Conservation (phyloP, 2,888 invertebrate genomes). For the Hofmannophila pseudospretella region DNA sequence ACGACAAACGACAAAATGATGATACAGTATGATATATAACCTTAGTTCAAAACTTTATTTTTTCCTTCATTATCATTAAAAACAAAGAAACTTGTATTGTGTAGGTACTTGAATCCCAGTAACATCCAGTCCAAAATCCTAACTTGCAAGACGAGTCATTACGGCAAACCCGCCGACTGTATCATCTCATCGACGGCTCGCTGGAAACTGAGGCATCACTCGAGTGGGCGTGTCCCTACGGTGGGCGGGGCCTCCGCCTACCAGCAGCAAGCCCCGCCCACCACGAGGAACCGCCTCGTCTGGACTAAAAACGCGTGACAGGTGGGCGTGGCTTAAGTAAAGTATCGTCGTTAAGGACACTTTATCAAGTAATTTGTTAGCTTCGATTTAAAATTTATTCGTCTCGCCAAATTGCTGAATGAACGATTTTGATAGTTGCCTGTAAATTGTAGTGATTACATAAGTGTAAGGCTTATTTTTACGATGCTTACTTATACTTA, state of each 20-base stretch:
- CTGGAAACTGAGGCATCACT: constrained; percentile 59
- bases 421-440: constrained; percentile 9
- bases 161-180: constrained; percentile 4
- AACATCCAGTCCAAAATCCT: too few species aligned
- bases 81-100: too few species aligned
- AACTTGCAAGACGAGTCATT: too few species aligned
- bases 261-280: constrained; percentile 40
- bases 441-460: too few species aligned
- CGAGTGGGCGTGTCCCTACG: constrained; percentile 55
- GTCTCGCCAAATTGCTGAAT: constrained; percentile 13
- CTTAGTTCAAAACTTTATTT: too few species aligned
- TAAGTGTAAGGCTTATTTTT: too few species aligned
- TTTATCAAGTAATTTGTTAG: constrained; percentile 76
- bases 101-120: too few species aligned
- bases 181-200: constrained; percentile 44
- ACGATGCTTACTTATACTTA: too few species aligned
- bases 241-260: constrained; percentile 50
- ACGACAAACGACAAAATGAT: too few species aligned
- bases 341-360: constrained; percentile 71
- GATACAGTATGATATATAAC: too few species aligned
- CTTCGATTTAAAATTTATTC: constrained; percentile 64
- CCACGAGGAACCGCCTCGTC: constrained; percentile 37
- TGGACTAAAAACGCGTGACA: constrained; percentile 59
- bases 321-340: constrained; percentile 58
- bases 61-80: too few species aligned